Conservation (phyloP, 2,113 vertebrate species). For the Festucalex cinctus region DNA sequence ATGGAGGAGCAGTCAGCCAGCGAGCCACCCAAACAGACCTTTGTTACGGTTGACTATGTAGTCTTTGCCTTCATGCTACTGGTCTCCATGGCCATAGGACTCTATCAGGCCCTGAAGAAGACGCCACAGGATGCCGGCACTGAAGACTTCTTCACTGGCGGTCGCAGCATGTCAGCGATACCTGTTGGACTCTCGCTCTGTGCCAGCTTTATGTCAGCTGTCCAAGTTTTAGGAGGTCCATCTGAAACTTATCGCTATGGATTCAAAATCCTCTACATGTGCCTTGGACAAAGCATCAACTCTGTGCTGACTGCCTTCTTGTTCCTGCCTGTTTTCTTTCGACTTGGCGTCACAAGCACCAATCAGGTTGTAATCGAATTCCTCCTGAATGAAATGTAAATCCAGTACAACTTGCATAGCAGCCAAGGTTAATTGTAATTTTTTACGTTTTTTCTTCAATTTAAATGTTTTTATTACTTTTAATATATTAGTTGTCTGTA, state of each 20-base stretch:
- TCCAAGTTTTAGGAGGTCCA: slow-evolving; percentile 93
- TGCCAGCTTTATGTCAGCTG: slow-evolving; percentile 95
- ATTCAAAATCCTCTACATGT: slow-evolving; percentile 95
- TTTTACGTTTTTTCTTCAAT: no score
- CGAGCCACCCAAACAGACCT: slow-evolving; percentile 40
- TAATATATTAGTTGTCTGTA: no score
- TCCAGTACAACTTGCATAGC: not conserved
- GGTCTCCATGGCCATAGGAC: slow-evolving; percentile 81
- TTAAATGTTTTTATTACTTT: no score
- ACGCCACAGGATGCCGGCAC: slow-evolving; percentile 54
- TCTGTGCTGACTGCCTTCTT: slow-evolving; percentile 79
- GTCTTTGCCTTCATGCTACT: slow-evolving; percentile 86
- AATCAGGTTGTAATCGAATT: slow-evolving; percentile 77
- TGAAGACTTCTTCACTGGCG: slow-evolving; percentile 90
- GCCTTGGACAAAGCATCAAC: slow-evolving; percentile 83
- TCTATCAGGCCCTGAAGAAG: slow-evolving; percentile 79
- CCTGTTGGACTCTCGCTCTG: slow-evolving; percentile 91
- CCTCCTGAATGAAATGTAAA: not conserved
- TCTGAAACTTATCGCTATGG: slow-evolving; percentile 83
- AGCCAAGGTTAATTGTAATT: not conserved
- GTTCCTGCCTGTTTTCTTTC: slow-evolving; percentile 89
- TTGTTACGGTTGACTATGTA: slow-evolving; percentile 79
- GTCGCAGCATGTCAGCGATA: slow-evolving; percentile 77
- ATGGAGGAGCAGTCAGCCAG: slow-evolving; percentile 38
- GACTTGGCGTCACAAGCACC: slow-evolving; percentile 88